Percentiles rank a stretch among this genome's conserved stretches.
phyloP scores from a whole-genome alignment of 1,140 invertebrate genomes.

The Atta cephalotes region DNA sequence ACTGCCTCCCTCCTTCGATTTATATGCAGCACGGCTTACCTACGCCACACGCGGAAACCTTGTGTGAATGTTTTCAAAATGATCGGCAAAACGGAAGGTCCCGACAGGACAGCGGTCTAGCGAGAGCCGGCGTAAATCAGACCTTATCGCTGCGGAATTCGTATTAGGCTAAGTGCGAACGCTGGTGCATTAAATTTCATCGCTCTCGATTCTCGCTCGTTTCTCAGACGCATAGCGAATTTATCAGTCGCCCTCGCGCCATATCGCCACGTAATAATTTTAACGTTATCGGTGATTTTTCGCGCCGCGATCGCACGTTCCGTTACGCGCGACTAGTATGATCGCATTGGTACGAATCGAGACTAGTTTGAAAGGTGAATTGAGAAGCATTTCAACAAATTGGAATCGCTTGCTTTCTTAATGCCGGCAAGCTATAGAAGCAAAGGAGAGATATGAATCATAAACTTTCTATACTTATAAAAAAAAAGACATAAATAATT shows the following conservation, averaged over 20 bases:
- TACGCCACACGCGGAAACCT: constrained; percentile 31
- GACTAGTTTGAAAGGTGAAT: constrained; percentile 27
- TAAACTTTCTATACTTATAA: constrained; percentile 27
- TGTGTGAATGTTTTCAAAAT: constrained; percentile 7
- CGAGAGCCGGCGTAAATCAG: constrained; percentile 71
- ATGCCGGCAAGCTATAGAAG: neutral
- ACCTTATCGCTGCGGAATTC: constrained; percentile 64
- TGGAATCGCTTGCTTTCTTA: constrained; percentile 26
- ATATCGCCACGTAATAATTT: constrained; percentile 37
- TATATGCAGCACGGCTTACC: constrained; percentile 13
- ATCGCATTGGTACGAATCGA: neutral
- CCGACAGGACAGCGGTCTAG: constrained; percentile 9
- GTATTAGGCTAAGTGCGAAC: constrained; percentile 62
- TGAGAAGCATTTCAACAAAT: constrained; percentile 37
- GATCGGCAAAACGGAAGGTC: constrained; percentile 27
- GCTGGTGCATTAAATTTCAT: constrained; percentile 59
- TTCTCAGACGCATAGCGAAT: constrained; percentile 1
- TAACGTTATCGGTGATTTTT: constrained; percentile 39
- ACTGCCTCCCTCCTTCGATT: constrained; percentile 40
- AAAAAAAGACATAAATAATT: constrained; percentile 25
- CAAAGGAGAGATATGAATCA: constrained; percentile 5
- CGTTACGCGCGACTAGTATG: constrained; percentile 37
- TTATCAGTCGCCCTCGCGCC: constrained; percentile 30
- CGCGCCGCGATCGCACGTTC: neutral
- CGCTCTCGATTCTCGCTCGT: constrained; percentile 37